Conservation (phyloP, 2,113 vertebrate species). For the Paraplagusia blochii region DNA sequence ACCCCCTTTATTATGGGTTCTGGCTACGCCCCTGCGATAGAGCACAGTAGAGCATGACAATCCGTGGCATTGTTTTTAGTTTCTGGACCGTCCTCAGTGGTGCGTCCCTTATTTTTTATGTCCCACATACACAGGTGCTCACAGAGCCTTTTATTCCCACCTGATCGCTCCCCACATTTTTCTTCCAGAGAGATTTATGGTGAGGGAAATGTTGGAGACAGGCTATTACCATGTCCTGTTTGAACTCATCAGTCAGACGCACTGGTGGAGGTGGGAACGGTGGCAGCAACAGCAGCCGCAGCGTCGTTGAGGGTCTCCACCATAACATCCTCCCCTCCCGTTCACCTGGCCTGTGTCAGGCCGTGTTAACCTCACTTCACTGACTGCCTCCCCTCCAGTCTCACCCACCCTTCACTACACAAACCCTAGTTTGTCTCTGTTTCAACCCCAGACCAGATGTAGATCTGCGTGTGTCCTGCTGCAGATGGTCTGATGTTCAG, state of each 20-base stretch:
- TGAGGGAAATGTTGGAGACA: conserved; percentile 71
- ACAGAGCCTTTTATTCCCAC: conserved; percentile 58
- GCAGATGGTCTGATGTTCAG: no score
- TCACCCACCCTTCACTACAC: background rate
- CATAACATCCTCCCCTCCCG: conserved; percentile 22
- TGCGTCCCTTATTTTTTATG: conserved; percentile 25
- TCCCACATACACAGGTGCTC: conserved; percentile 16
- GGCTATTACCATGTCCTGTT: conserved; percentile 77
- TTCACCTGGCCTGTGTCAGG: conserved; percentile 18
- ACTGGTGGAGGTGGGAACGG: conserved; percentile 51
- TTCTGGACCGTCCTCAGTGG: no score
- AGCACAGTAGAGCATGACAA: no score
- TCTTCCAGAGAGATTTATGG: conserved; percentile 74
- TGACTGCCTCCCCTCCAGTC: conserved; percentile 22
- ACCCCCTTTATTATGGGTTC: no score
- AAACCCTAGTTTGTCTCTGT: no score
- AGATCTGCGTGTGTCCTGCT: no score
- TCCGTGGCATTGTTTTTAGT: no score
- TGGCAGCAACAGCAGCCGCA: conserved; percentile 29
- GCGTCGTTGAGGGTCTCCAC: conserved; percentile 33
- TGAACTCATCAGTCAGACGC: conserved; percentile 77
- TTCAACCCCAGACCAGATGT: no score
- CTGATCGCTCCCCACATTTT: conserved; percentile 77
- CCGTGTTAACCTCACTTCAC: conserved; percentile 40
- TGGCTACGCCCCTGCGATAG: no score